These are phyloP conservation scores for Sander lucioperca DNA, from an alignment of 2,113 vertebrate species.

Conservation along the genomic window DNA sequence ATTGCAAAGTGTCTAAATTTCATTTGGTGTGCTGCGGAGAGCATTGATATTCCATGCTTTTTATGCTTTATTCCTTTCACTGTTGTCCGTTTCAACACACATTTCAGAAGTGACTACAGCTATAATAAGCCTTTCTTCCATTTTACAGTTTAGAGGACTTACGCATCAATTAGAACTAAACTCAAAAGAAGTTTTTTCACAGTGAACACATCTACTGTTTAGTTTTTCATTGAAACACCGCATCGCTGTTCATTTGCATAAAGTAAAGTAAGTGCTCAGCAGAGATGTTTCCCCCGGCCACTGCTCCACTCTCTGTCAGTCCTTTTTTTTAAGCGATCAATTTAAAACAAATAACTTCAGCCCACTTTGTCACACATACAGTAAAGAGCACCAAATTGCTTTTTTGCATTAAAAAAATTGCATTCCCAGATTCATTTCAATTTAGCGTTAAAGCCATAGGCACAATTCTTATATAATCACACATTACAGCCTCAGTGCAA, in stretches of 20 bases:
- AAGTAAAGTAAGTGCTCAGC: background rate
- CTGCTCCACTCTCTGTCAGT: background rate
- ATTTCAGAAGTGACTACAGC: conserved; percentile 9
- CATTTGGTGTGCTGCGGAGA: background rate
- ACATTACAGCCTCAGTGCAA: background rate
- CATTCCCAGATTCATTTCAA: conserved; percentile 4
- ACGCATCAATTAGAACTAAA: conserved; percentile 31
- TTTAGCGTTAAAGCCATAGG: background rate
- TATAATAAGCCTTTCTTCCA: conserved; percentile 31
- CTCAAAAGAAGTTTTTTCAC: conserved; percentile 3
- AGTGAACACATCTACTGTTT: background rate
- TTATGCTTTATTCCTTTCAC: conserved; percentile 2
- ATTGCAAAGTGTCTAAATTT: conserved; percentile 4
- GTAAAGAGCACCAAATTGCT: background rate
- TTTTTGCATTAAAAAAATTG: background rate
- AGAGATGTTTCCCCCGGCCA: background rate
- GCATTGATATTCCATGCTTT: background rate
- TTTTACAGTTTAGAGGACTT: conserved; percentile 9
- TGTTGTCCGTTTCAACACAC: conserved; percentile 17
- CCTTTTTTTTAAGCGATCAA: background rate
- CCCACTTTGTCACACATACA: background rate
- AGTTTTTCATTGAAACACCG: background rate
- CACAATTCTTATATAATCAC: background rate
- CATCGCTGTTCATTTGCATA: conserved; percentile 2
- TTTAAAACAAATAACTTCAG: conserved; percentile 23